Base-by-base conservation (phyloP, 2,797 vertebrate genomes). In the Rhinophrynus dorsalis region DNA sequence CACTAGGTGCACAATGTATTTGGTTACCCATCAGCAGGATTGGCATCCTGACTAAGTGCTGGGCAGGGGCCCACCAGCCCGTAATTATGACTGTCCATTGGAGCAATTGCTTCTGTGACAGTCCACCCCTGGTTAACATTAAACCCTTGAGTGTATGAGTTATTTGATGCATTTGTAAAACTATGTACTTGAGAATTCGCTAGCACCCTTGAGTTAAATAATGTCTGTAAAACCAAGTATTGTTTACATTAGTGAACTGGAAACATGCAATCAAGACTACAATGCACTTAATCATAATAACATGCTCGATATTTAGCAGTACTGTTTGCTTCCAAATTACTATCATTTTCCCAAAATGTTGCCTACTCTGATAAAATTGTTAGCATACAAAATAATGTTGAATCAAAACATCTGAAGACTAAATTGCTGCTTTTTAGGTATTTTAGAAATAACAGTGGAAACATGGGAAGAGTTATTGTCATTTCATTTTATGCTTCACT, bases 401-500 rank as follows among this genome's bases (percentile, higher is more conserved):
- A 45, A 37, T 61, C 11, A 26, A 62, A 32, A 9, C 18, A 62
- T 26, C 47, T 44, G 2, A 37, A 54, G 35, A 20, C 47, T 12
- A 55, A 62, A 55, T 55, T 54, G 67, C 33, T 35, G 57, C 27
- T 24, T 51, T 54, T 69, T 54, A 20, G 17, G 23, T 45, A 45
- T 50, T 52, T 60, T 20, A 24, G 9, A 27, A 63, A 64, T 26
- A 64, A 23, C 35, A 44, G 3, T n/a, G 17, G 35, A 59, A 32
- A 12, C 54, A 15, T 20, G 7, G 40, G 24, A 63, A 56, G 59
- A 65, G 64, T 42, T 44, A 65, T 62, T 42, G 58, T 44, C 24
- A 27, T 66, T 51, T 32, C 26, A 59, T 66, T 72, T 51, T 51
- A 42, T 72, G 61, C 61, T 59, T 20, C 26, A 65, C 23, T 58